Evolutionary conservation across 2,888 invertebrate genomes (phyloP), one percentile per base, ranked within the genome.

Genomic region (Synergus japonicus): DNA sequence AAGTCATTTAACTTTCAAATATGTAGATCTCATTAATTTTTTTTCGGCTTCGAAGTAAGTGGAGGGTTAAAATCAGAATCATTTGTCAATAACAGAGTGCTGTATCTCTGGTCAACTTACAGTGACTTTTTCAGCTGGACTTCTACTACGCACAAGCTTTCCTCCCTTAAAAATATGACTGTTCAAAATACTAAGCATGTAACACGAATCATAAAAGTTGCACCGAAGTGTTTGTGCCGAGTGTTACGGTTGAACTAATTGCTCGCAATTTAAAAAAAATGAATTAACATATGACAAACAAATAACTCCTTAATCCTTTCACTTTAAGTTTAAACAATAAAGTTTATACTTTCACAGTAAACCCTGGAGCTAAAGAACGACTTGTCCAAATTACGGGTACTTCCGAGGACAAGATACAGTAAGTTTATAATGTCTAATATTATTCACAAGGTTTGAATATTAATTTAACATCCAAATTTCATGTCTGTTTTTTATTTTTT

Each of bases 381-480:
- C 95, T 98, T 88, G 97, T 98, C 88, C 98, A 98, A 93, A 98
- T 98, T 88, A 98, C 98, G 83, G 98, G 98, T 82, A 97, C 97
- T 44, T 96, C 96, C 88, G 97, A 98, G 93, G 98, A 98, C 90
- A 97, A 97, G 92, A 98, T 98, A 83, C 96, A 96, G 97, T 98
- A 93, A 94, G 95, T 94, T 78, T 13, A 10, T 60, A 78, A 49
- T 63, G 29, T 44, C 12, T 22, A 73, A 65, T 65, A 65, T 60
- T 54, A 54, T 15, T 46, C 73, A 58, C 3, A 63, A 63, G 3
- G 12, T 9, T 64, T 12, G 37, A 37, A 4, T 13, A 64, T 65
- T 44, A 46, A n/a, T 12, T 29, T 73, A 49, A 76, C 7, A 58
- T 37, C 1, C 13, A 3, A 29, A 29, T 29, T 29, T 29, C 29